These are phyloP conservation scores for Melitaea athalia DNA, from an alignment of 2,888 invertebrate species.

Conservation along the genomic window DNA sequence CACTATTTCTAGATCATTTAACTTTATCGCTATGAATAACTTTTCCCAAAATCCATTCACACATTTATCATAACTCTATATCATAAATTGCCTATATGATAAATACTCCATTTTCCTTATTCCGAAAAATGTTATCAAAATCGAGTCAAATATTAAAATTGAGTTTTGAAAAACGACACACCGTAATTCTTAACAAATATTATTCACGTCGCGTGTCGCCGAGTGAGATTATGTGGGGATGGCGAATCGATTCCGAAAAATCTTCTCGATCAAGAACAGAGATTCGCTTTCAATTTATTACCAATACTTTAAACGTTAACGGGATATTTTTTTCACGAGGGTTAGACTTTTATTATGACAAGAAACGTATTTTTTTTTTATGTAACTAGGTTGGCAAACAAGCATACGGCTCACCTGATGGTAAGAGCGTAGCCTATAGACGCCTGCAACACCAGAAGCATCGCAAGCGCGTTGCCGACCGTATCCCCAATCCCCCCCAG, in stretches of 20 bases:
- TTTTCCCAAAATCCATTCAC: background rate
- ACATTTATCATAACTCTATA: background rate
- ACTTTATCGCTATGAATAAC: constrained; percentile 1
- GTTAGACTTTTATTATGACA: constrained; percentile 14
- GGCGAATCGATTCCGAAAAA: constrained; percentile 34
- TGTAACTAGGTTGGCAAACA: too few relatives aligned
- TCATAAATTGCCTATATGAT: constrained; percentile 10
- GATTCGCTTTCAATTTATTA: constrained; percentile 32
- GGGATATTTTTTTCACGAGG: constrained; percentile 21
- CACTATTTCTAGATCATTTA: background rate
- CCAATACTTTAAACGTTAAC: constrained; percentile 28
- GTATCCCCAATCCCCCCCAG: too few relatives aligned
- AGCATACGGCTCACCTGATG: too few relatives aligned
- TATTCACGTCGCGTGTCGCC: constrained; percentile 38
- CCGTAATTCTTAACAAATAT: constrained; percentile 33
- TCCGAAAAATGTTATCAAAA: constrained; percentile 22
- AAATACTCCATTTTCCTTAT: constrained; percentile 23
- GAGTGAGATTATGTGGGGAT: constrained; percentile 39
- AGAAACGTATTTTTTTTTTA: constrained; percentile 11
- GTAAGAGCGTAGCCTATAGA: too few relatives aligned
- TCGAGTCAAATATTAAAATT: constrained; percentile 37
- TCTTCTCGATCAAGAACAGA: constrained; percentile 25
- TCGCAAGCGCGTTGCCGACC: too few relatives aligned
- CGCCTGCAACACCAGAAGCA: too few relatives aligned
- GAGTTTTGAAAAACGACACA: constrained; percentile 32